These are phyloP conservation scores for Corythornis vintsioides DNA, from an alignment of 2,113 vertebrate genomes.

Conservation along the genomic window DNA sequence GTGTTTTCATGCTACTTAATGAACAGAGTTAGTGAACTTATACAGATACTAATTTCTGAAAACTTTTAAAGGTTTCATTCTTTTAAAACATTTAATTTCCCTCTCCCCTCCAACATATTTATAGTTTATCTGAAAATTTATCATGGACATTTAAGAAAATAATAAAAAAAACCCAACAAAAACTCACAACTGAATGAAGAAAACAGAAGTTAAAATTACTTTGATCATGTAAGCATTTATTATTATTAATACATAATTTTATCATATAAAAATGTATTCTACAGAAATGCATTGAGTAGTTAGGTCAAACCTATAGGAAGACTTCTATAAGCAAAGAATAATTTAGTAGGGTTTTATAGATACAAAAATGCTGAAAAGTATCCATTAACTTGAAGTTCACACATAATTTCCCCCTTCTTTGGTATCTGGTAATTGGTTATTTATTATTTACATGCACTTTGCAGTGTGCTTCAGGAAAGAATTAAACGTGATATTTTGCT, in stretches of 20 bases:
- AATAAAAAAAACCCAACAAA: neutral
- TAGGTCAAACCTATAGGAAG: too few relatives aligned
- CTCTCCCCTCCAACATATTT: neutral
- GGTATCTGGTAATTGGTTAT: neutral
- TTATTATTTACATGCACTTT: neutral
- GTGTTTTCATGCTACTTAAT: neutral
- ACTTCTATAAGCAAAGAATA: too few relatives aligned
- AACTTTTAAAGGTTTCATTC: neutral
- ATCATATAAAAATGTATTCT: too few relatives aligned
- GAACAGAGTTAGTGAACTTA: neutral
- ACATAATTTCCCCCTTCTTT: neutral
- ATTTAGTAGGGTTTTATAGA: neutral
- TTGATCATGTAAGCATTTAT: neutral
- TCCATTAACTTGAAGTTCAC: neutral
- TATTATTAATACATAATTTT: neutral
- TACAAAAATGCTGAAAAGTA: neutral
- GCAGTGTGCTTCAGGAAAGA: neutral
- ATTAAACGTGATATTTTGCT: neutral
- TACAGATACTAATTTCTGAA: neutral
- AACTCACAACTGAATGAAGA: neutral
- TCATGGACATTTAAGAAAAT: neutral
- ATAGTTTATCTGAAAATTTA: neutral
- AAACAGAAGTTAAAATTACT: neutral
- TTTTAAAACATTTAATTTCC: neutral
- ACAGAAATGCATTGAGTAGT: too few relatives aligned